Percentiles rank a stretch among this genome's conserved stretches.
Evolutionary conservation across 35 echinoderm and acorn worm species (phyloP).

Genomic region (Strongylocentrotus purpuratus): DNA sequence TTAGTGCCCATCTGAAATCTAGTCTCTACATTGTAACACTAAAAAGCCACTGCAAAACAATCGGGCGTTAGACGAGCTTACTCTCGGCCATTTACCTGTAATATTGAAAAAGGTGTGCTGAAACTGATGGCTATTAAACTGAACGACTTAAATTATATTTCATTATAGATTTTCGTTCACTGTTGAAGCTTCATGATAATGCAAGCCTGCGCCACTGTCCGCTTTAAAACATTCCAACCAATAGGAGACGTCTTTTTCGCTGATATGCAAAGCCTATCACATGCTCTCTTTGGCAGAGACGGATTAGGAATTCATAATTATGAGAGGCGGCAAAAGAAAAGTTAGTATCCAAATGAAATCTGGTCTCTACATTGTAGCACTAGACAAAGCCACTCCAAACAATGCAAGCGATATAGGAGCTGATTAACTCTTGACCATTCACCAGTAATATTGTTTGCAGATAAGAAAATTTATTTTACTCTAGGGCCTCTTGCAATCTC

Average conservation of each 20-base stretch:
- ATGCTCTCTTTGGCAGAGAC: constrained; percentile 22
- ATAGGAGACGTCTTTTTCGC: background rate
- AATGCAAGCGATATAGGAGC: no score
- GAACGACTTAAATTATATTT: background rate
- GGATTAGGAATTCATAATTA: background rate
- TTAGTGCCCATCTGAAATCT: no score
- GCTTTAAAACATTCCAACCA: background rate
- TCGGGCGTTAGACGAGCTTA: no score
- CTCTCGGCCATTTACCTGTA: no score
- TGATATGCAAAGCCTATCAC: background rate
- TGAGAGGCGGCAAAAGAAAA: no score
- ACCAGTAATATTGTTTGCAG: background rate
- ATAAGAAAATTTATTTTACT: background rate
- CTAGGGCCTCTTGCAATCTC: no score
- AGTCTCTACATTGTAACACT: no score
- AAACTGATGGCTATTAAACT: background rate
- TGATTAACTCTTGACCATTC: no score
- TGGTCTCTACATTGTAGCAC: no score
- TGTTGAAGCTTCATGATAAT: background rate
- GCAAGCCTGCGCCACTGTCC: background rate
- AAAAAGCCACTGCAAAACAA: no score
- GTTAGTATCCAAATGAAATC: no score
- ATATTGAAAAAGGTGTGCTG: background rate
- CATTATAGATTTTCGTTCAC: constrained; percentile 7
- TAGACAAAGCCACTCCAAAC: no score